Conservation (phyloP, 2,888 invertebrate species). For the Diabrotica balteata region DNA sequence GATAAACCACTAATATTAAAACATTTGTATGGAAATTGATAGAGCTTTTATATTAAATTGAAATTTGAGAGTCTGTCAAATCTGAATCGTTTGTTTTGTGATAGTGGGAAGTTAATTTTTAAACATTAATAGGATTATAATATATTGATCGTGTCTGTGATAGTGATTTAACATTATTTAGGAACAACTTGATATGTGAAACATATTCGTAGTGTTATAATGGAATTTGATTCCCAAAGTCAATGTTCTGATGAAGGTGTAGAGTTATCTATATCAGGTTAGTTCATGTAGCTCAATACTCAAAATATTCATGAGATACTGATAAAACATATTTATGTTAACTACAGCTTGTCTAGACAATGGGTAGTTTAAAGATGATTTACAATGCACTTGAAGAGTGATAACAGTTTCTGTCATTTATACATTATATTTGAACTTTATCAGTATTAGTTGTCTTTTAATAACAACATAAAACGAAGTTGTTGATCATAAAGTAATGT, state of each 20-base stretch:
- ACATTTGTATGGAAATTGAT: constrained; percentile 2
- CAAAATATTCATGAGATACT: not conserved
- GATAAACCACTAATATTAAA: constrained; percentile 25
- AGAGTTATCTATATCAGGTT: constrained; percentile 51
- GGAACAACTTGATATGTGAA: constrained; percentile 35
- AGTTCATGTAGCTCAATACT: constrained; percentile 5
- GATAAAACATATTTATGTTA: not conserved
- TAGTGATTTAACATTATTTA: constrained; percentile 24
- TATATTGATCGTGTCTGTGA: constrained; percentile 30
- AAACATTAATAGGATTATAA: constrained; percentile 23
- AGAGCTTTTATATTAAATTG: constrained; percentile 6
- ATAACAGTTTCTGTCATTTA: constrained; percentile 1
- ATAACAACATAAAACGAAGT: not conserved
- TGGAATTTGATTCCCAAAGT: constrained; percentile 54
- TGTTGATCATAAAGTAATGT: constrained; percentile 4
- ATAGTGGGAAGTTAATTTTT: constrained; percentile 14
- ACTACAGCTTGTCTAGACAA: not conserved
- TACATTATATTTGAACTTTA: constrained; percentile 4
- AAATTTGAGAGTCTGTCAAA: constrained; percentile 16
- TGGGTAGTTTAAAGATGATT: not conserved
- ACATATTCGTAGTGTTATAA: constrained; percentile 40
- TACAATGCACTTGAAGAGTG: not conserved
- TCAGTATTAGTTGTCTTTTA: constrained; percentile 5
- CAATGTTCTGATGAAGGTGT: constrained; percentile 54
- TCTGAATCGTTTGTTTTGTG: constrained; percentile 29